phyloP scores from a whole-genome alignment of 2,113 vertebrate species.

The Oryzias woworae region DNA sequence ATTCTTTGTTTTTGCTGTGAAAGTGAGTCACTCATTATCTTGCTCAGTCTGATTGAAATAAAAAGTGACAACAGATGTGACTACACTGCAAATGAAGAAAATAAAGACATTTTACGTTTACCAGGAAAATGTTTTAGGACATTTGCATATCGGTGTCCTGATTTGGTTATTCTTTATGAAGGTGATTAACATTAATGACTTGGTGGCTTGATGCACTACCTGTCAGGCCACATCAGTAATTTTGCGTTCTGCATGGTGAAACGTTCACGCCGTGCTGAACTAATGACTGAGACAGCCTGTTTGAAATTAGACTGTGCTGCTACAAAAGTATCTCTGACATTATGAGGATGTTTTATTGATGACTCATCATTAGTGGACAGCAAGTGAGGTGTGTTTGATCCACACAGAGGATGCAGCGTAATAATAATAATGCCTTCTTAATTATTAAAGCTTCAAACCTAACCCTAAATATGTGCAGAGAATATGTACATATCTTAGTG shows the following conservation, averaged over 20 bases:
- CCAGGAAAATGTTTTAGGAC: constrained; percentile 64
- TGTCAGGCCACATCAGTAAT: constrained; percentile 71
- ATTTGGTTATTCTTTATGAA: constrained; percentile 54
- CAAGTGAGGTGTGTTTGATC: constrained; percentile 75
- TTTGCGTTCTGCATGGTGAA: constrained; percentile 50
- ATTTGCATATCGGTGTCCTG: constrained; percentile 69
- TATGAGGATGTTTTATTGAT: constrained; percentile 84
- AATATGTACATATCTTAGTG: constrained; percentile 81
- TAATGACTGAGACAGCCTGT: constrained; percentile 70
- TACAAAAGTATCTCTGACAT: constrained; percentile 76
- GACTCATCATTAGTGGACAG: constrained; percentile 77
- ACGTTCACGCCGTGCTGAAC: constrained; percentile 71
- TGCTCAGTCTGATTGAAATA: constrained; percentile 30
- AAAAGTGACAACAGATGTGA: constrained; percentile 33
- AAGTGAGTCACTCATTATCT: constrained; percentile 3
- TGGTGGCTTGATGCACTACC: constrained; percentile 58
- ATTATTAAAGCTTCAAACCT: constrained; percentile 80
- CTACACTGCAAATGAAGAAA: constrained; percentile 58
- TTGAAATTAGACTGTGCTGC: constrained; percentile 75
- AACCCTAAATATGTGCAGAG: constrained; percentile 73
- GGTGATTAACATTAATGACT: constrained; percentile 76
- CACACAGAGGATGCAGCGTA: constrained; percentile 77
- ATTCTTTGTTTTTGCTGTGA: neutral
- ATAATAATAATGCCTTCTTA: constrained; percentile 81
- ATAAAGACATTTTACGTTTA: constrained; percentile 64